Conservation (phyloP, 1,140 invertebrate species). For the Calephelis virginiensis region DNA sequence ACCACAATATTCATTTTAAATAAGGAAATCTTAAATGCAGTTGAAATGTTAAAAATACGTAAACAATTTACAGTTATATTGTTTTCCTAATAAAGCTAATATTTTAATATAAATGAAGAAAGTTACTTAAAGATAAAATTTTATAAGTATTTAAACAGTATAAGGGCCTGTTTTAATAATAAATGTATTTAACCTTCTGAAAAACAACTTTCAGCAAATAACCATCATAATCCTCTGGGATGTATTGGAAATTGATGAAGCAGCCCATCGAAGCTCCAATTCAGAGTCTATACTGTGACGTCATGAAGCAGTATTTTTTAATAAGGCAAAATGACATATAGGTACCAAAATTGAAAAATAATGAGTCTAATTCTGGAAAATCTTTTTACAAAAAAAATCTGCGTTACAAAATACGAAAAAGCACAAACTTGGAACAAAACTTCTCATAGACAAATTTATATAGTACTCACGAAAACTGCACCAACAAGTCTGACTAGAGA, state of each 20-base stretch:
- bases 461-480: no score
- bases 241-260: not conserved
- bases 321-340: no score
- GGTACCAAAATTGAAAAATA: no score
- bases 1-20: no score
- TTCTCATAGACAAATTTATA: no score
- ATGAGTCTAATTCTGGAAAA: no score
- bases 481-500: no score
- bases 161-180: not conserved
- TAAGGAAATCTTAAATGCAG: no score
- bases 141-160: not conserved
- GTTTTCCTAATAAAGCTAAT: not conserved
- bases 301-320: no score
- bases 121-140: not conserved
- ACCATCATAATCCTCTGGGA: not conserved
- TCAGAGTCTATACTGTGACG: not conserved
- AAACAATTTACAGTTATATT: not conserved
- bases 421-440: no score
- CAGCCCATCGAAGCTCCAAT: constrained; percentile 1
- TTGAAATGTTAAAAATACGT: not conserved
- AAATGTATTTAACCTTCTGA: not conserved
- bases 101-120: not conserved
- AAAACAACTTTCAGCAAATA: constrained; percentile 4
- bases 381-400: no score
- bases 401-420: no score